Percentiles rank a stretch among this genome's conserved stretches.
Evolutionary conservation across 37 sponge, comb jelly and placozoan species (phyloP).

Genomic region (Oopsacas minuta): DNA sequence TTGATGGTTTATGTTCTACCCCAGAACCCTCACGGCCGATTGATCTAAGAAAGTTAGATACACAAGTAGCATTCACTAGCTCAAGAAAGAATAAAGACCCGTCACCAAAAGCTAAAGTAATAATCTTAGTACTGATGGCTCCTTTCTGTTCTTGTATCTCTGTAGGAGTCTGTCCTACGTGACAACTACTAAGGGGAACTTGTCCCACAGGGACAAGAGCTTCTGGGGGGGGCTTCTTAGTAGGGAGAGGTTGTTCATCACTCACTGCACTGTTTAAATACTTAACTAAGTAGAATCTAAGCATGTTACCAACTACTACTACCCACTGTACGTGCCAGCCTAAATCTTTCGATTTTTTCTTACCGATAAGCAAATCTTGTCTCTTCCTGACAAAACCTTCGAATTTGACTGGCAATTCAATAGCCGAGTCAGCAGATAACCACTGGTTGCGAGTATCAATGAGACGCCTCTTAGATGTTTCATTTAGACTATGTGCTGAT

Average conservation of each 20-base stretch:
- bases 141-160: constrained; percentile 13
- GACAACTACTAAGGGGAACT: not conserved
- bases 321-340: constrained; percentile 1
- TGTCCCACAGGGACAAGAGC: not conserved
- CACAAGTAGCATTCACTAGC: not conserved
- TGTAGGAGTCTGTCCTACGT: not conserved
- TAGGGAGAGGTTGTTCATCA: not conserved
- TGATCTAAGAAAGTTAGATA: not conserved
- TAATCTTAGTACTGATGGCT: not conserved
- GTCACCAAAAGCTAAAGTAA: not conserved
- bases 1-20: not conserved
- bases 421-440: not conserved
- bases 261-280: constrained; percentile 13
- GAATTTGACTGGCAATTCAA: not conserved
- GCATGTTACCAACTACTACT: not conserved
- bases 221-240: not conserved
- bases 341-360: not conserved
- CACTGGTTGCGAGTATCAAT: not conserved
- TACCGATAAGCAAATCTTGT: not conserved
- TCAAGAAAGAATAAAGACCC: not conserved
- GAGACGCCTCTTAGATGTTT: not conserved
- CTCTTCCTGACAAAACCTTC: not conserved
- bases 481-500: not conserved
- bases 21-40: not conserved
- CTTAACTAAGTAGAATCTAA: not conserved